A percentile compares a stretch with the other conserved stretches of the same genome.
Conservation (phyloP, 1,140 invertebrate species). For the Pristionchus pacificus region DNA sequence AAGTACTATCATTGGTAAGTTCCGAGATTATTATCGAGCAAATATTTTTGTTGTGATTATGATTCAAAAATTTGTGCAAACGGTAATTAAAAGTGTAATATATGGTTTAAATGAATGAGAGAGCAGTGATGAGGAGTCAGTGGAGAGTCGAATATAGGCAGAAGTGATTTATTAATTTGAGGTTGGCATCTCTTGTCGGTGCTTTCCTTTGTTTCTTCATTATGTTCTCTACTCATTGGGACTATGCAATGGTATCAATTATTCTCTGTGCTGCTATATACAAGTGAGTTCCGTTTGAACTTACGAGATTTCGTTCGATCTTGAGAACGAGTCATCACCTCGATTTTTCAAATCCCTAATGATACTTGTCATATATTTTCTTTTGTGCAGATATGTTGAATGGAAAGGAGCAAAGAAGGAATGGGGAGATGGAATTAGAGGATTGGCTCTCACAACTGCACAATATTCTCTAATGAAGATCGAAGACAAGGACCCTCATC, state of each 20-base stretch:
- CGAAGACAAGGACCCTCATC: constrained; percentile 54
- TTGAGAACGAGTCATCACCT: too few species aligned
- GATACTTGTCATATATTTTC: too few species aligned
- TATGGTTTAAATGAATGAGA: too few species aligned
- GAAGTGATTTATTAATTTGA: too few species aligned
- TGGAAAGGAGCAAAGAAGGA: constrained; percentile 98
- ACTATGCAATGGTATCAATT: constrained; percentile 90
- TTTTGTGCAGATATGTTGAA: constrained; percentile 99
- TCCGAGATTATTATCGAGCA: background rate
- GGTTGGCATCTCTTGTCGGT: constrained; percentile 81
- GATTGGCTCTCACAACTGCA: constrained; percentile 90
- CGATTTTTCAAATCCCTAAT: too few species aligned
- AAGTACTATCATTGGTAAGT: constrained; percentile 94
- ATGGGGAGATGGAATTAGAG: constrained; percentile 98
- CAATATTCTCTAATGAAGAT: constrained; percentile 74
- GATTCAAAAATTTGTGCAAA: too few species aligned
- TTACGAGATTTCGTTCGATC: too few species aligned
- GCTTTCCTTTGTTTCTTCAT: constrained; percentile 87
- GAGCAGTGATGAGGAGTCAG: too few species aligned
- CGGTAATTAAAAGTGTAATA: too few species aligned
- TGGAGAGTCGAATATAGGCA: too few species aligned
- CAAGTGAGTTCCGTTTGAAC: too few species aligned
- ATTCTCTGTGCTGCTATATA: constrained; percentile 88
- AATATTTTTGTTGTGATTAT: too few species aligned
- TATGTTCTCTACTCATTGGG: constrained; percentile 99